Conservation (phyloP, 30 jellyfish, hydroid and myxozoan genomes). For the Turritopsis rubra region DNA sequence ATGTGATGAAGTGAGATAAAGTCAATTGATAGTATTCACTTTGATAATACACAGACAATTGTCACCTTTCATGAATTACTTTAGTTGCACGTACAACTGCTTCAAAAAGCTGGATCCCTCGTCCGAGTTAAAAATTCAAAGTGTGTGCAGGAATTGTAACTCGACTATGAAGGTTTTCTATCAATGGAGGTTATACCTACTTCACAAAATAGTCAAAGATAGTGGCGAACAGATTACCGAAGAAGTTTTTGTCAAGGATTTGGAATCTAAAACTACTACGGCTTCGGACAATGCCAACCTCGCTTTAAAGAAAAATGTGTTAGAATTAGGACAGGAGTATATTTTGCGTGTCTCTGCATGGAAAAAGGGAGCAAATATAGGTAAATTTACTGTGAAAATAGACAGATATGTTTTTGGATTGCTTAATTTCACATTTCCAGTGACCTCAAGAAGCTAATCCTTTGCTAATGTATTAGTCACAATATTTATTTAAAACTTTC, state of each 20-base stretch:
- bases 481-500: no score
- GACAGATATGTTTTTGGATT: no score
- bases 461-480: no score
- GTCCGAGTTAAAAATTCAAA: constrained; percentile 52
- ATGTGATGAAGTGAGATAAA: no score
- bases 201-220: not conserved
- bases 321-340: constrained; percentile 49
- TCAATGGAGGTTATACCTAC: constrained; percentile 50
- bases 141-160: constrained; percentile 79
- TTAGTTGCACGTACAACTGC: constrained; percentile 83
- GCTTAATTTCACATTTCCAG: no score
- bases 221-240: constrained; percentile 11
- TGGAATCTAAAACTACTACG: constrained; percentile 64
- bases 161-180: constrained; percentile 31
- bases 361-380: constrained; percentile 52
- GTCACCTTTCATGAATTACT: not conserved
- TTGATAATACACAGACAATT: no score
- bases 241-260: constrained; percentile 33
- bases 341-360: constrained; percentile 71
- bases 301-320: constrained; percentile 55
- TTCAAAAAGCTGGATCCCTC: constrained; percentile 60
- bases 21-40: no score
- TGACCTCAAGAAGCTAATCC: no score
- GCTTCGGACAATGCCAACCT: constrained; percentile 55
- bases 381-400: constrained; percentile 39